Evolutionary conservation across 2,888 invertebrate genomes (phyloP), one percentile per base, ranked within the genome.

Genomic region (Mimas tiliae): DNA sequence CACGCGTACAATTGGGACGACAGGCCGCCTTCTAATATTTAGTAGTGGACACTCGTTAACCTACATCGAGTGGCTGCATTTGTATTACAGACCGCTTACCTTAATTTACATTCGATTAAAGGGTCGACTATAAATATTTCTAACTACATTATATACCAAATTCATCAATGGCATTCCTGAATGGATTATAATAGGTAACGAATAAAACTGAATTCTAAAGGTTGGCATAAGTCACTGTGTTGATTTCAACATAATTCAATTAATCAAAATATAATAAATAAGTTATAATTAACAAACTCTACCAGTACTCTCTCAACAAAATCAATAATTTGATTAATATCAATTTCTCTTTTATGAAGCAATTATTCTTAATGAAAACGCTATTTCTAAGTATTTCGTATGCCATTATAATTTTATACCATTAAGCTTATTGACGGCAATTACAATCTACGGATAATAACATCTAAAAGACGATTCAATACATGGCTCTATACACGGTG

Each of bases 31-130:
- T 53, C 27, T 45, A 63, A 51, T 53, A 27, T n/a, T n/a, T n/a
- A 47, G 62, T 19, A 53, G 52, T 63, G 53, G 66, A 85, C 88
- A 90, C 88, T 86, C 83, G 89, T 86, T 90, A 85, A 80, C 90
- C 91, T 82, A 92, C 89, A 87, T 91, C 77, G 80, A 84, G 74
- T 82, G 82, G 81, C 85, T 84, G 80, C 81, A 78, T 83, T 80
- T 70, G 76, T 19, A 27, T 51, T 33, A 66, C 53, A 19, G 42
- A 52, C 53, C 52, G 62, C 52, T 33, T 53, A 53, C 53, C 27
- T 63, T 58, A 58, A 58, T 48, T 58, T 45, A 65, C 55, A 55
- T 55, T 45, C 55, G 27, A 58, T 58, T 47, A 65, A 58, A 58
- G 58, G 58, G 65, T 34, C 47, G n/a, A 53, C 27, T 45, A 9